Base-by-base conservation (phyloP, 2,797 vertebrate species). In the Gymnoscopelus microlampas region DNA sequence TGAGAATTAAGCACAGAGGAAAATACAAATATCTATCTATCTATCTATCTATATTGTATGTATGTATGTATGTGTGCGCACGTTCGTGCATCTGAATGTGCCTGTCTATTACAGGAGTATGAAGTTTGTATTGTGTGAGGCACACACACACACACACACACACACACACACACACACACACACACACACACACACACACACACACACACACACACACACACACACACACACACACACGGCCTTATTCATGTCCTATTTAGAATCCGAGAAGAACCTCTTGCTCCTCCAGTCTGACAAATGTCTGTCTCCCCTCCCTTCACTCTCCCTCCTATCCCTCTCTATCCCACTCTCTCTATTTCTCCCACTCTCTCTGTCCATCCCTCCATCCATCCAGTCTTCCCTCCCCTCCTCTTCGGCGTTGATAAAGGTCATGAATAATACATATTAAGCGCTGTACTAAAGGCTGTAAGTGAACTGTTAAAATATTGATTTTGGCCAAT, bases 401-500 rank as follows among this genome's bases (percentile, higher is more conserved):
- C 54, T 81, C 74, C 72, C 79, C 73, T 79, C 76, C 71, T 53
- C 32, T 39, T 66, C 83, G 14, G 12, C 15, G 35, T 70, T 82
- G 89, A 90, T 88, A 91, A 91, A 91, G 86, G 85, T 87, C 71
- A 84, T 94, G 93, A 94, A 93, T 93, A 93, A 94, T 91, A 86
- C 92, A 93, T 93, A 88, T 86, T 90, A 91, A 91, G 80, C 81
- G 74, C 85, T 84, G 85, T 87, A 92, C 89, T 87, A 87, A 93
- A 82, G 90, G 82, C 90, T 84, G 58, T 90, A 92, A 91, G 87
- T 66, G 78, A 93, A 93, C 88, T 93, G 90, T 91, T 93, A 89
- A 93, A 94, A 94, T 94, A 94, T 93, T 94, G 93, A 95, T 94
- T 89, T 92, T 92, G 85, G 83, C 90, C 90, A 92, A 93, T 95